A percentile compares a stretch with the other conserved stretches of the same genome.
Evolutionary conservation across 2,113 vertebrate genomes (phyloP).

Genomic region (Cygnus buccinator): DNA sequence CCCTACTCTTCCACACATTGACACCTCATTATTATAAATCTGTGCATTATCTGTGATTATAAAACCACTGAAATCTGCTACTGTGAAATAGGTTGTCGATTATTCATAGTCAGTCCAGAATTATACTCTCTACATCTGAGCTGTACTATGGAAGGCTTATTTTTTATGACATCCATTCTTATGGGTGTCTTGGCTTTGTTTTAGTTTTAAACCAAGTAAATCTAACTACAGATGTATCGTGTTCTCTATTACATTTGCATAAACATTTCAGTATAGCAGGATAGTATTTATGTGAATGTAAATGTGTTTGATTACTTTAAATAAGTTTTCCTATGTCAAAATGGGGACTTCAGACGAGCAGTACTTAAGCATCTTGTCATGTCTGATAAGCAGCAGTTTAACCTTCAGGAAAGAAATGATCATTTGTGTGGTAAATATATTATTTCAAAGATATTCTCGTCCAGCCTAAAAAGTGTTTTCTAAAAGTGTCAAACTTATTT

Average conservation of each 20-base stretch:
- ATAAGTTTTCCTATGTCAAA: background rate
- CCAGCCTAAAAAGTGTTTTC: background rate
- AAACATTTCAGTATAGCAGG: background rate
- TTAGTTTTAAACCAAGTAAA: background rate
- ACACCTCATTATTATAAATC: conserved; percentile 21
- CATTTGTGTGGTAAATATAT: background rate
- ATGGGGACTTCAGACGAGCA: background rate
- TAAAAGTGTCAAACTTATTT: background rate
- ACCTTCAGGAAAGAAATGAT: background rate
- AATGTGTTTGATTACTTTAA: background rate
- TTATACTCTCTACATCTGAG: background rate
- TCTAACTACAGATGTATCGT: background rate
- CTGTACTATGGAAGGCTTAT: background rate
- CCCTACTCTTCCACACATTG: background rate
- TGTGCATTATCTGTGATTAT: background rate
- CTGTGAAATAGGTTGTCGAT: conserved; percentile 22
- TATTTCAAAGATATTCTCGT: conserved; percentile 1
- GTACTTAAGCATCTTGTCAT: background rate
- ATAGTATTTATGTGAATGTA: background rate
- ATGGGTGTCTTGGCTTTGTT: background rate
- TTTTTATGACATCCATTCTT: background rate
- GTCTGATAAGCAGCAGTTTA: conserved; percentile 5
- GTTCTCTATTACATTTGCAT: background rate
- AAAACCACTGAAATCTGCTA: background rate
- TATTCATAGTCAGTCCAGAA: background rate